Evolutionary conservation across 1,140 invertebrate genomes (phyloP).

Genomic region (Tenebrio molitor): DNA sequence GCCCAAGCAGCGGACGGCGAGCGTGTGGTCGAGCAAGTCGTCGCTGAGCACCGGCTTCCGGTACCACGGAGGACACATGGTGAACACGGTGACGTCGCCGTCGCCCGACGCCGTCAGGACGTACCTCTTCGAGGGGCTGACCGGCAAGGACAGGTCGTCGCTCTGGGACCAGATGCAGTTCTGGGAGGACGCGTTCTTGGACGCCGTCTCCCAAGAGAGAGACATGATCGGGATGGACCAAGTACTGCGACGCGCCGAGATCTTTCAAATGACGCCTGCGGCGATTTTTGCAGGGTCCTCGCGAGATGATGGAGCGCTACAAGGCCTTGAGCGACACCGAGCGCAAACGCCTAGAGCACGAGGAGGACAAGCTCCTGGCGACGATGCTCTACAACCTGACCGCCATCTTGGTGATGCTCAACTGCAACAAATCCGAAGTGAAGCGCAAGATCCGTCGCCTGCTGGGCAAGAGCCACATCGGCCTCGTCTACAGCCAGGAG

Average conservation of each 20-base stretch:
- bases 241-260: conserved; percentile 51
- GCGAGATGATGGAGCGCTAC: conserved; percentile 99
- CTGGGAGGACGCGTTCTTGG: conserved; percentile 99
- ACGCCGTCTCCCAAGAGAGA: conserved; percentile 98
- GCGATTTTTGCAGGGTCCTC: conserved; percentile 76
- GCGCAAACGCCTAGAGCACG: conserved; percentile 95
- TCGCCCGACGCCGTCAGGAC: conserved; percentile 89
- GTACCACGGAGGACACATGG: conserved; percentile 89
- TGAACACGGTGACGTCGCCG: conserved; percentile 84
- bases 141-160: conserved; percentile 78
- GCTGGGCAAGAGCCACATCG: conserved; percentile 98
- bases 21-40: conserved; percentile 94
- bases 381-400: conserved; percentile 97
- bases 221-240: conserved; percentile 99
- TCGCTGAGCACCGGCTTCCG: conserved; percentile 89
- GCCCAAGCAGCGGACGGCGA: conserved; percentile 84
- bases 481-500: conserved; percentile 96
- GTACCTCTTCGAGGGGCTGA: conserved; percentile 91
- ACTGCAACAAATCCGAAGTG: conserved; percentile 88
- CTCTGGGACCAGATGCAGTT: conserved; percentile 99
- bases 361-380: conserved; percentile 96
- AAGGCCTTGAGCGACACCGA: conserved; percentile 94
- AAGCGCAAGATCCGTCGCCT: conserved; percentile 94
- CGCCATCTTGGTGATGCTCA: conserved; percentile 96
- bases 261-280: neutral